phyloP scores from a whole-genome alignment of 2,797 vertebrate genomes.

The Bucorvus abyssinicus region DNA sequence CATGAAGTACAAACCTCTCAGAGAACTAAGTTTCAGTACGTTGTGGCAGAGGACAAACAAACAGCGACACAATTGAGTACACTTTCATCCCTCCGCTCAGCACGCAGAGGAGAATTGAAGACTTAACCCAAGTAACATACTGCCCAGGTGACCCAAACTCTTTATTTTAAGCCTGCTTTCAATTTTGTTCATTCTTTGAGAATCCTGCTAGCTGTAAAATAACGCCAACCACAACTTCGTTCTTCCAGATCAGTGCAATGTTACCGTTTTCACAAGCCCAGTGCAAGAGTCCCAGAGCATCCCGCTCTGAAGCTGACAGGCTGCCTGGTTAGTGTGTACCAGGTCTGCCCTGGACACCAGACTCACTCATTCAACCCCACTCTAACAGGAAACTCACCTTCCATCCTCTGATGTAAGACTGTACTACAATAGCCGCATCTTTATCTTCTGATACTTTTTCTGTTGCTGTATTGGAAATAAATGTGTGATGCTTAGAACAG shows the following conservation, averaged over 20 bases:
- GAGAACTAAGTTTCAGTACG: background rate
- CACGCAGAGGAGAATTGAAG: background rate
- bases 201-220: background rate
- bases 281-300: background rate
- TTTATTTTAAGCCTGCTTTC: background rate
- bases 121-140: background rate
- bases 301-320: background rate
- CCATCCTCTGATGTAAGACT: constrained; percentile 96
- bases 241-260: background rate
- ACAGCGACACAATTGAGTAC: background rate
- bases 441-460: constrained; percentile 88
- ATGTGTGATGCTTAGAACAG: background rate
- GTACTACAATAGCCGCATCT: constrained; percentile 87
- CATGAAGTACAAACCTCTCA: background rate
- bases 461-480: constrained; percentile 85
- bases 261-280: background rate
- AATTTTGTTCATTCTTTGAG: background rate
- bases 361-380: background rate
- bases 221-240: background rate
- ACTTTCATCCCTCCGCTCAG: accelerated
- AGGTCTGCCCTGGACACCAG: background rate
- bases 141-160: background rate
- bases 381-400: constrained; percentile 81
- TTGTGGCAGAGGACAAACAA: background rate
- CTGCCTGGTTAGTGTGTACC: background rate